Evolutionary conservation across 1,140 invertebrate genomes (phyloP).

Genomic region (Physella acuta): DNA sequence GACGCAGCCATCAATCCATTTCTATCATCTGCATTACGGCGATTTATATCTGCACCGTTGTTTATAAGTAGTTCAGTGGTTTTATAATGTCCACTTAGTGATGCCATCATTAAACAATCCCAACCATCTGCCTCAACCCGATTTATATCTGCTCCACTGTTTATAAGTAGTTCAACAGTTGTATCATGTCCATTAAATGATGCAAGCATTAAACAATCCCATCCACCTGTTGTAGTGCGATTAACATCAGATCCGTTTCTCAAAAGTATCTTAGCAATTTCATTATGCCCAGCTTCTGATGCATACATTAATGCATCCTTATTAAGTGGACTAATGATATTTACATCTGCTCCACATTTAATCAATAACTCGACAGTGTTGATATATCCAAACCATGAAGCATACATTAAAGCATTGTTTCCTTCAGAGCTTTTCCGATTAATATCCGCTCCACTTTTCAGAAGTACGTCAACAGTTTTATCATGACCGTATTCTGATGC

Average conservation of each 20-base stretch:
- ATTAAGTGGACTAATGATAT: slow-evolving; percentile 15
- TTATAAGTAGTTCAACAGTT: neutral
- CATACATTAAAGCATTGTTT: slow-evolving; percentile 28
- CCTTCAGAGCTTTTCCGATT: slow-evolving; percentile 20
- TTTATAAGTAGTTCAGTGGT: too few relatives aligned
- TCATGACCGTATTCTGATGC: slow-evolving; percentile 2
- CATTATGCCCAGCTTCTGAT: slow-evolving; percentile 19
- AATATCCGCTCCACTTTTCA: slow-evolving; percentile 22
- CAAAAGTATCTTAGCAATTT: slow-evolving; percentile 21
- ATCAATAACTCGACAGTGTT: slow-evolving; percentile 23
- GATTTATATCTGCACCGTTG: too few relatives aligned
- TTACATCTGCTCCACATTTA: slow-evolving; percentile 15
- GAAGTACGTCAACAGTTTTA: slow-evolving; percentile 10
- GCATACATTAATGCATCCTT: slow-evolving; percentile 26
- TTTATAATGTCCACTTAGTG: too few relatives aligned
- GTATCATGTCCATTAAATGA: slow-evolving; percentile 17
- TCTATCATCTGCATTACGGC: too few relatives aligned
- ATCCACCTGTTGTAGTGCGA: slow-evolving; percentile 20
- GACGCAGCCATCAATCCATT: neutral
- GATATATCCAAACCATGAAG: slow-evolving; percentile 23
- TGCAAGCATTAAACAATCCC: neutral
- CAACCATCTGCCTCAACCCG: neutral
- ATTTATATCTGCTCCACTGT: neutral
- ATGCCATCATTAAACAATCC: too few relatives aligned
- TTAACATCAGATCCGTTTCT: slow-evolving; percentile 19